These are phyloP conservation scores for Remorina albescens DNA, from an alignment of 2,797 vertebrate species.

Conservation along the genomic window DNA sequence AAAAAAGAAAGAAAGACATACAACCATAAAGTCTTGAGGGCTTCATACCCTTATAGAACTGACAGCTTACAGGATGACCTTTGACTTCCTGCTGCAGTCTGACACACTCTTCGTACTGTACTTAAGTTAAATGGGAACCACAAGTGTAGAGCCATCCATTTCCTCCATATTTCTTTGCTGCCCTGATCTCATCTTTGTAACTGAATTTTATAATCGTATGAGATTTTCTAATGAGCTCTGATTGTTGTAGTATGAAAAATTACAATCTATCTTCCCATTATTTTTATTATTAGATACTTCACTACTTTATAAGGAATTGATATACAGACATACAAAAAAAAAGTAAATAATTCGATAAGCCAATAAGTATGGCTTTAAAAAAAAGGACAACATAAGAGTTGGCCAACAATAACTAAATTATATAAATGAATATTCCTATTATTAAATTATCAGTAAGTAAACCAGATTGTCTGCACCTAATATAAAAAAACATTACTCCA, in stretches of 20 bases:
- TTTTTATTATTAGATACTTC: no score
- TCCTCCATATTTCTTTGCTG: background rate
- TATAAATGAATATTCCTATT: constrained; percentile 1
- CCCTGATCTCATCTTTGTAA: background rate
- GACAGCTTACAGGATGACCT: no score
- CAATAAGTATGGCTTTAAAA: no score
- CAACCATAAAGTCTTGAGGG: background rate
- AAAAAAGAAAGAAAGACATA: background rate
- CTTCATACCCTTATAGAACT: constrained; percentile 24
- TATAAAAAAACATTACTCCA: background rate
- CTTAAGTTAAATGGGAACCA: background rate
- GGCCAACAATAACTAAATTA: constrained; percentile 6
- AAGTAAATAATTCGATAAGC: no score
- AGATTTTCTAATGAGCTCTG: no score
- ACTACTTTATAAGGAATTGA: no score
- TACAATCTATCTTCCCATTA: no score
- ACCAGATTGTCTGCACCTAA: no score
- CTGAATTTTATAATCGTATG: no score
- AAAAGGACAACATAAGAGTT: background rate
- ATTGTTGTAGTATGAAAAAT: no score
- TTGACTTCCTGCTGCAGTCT: no score
- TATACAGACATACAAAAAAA: background rate
- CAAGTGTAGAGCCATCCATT: no score
- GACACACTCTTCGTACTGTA: background rate
- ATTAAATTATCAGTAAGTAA: constrained; percentile 3